Conservation (phyloP, 2,113 vertebrate species). For the Planiliza haematocheilus region DNA sequence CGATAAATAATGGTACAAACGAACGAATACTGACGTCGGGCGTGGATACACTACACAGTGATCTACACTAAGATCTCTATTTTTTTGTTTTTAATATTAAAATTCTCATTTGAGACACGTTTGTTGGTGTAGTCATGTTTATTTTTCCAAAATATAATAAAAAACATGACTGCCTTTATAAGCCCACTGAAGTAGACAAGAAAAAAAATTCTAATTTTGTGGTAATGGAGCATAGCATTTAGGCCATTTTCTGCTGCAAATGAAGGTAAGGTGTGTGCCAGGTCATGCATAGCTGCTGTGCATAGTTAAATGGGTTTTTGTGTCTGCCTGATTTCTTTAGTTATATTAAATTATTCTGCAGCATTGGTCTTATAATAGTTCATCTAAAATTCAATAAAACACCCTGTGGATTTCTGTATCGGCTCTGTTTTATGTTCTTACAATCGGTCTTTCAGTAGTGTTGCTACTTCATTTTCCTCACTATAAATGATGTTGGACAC, state of each 20-base stretch:
- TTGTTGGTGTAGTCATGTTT: neutral
- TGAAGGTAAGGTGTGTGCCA: slow-evolving; percentile 2
- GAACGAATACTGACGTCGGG: slow-evolving; percentile 10
- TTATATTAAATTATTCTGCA: neutral
- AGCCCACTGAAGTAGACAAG: neutral
- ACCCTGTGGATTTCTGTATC: neutral
- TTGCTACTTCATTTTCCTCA: too few relatives aligned
- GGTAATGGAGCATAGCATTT: slow-evolving; percentile 1
- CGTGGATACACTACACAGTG: slow-evolving; percentile 1
- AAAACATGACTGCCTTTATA: neutral
- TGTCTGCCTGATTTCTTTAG: neutral
- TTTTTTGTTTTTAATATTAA: neutral
- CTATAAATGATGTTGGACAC: too few relatives aligned
- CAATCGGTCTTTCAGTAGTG: too few relatives aligned
- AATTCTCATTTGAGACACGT: neutral
- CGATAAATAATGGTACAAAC: slow-evolving; percentile 17
- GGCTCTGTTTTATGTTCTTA: too few relatives aligned
- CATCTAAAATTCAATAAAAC: neutral
- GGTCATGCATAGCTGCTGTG: neutral
- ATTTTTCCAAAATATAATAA: neutral
- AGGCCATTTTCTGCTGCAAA: slow-evolving; percentile 1
- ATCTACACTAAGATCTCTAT: neutral
- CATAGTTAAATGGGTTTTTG: slow-evolving; percentile 20
- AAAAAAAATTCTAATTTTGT: neutral
- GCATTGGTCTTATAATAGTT: neutral